These are phyloP conservation scores for Cacatua alba DNA, from an alignment of 2,113 vertebrate species.

Conservation along the genomic window DNA sequence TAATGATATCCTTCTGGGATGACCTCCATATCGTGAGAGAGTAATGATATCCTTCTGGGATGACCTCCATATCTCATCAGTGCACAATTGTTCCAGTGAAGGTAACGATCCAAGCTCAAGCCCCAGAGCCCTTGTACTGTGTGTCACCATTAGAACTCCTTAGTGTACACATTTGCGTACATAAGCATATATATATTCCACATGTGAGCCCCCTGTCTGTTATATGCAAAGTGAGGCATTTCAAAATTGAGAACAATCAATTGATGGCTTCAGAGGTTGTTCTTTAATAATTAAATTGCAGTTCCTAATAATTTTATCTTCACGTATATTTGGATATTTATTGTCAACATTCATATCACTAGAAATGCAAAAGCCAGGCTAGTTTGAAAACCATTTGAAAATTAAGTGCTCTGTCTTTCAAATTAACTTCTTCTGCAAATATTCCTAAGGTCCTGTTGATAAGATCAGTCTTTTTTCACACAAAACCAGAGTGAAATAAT, in stretches of 20 bases:
- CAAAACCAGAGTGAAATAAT: background rate
- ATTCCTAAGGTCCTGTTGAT: background rate
- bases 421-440: background rate
- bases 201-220: background rate
- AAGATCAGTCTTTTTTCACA: background rate
- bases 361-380: background rate
- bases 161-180: no score
- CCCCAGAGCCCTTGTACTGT: background rate
- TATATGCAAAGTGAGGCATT: background rate
- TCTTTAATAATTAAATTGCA: background rate
- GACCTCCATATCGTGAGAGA: background rate
- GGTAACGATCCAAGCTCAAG: background rate
- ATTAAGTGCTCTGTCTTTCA: background rate
- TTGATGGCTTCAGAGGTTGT: background rate
- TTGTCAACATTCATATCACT: background rate
- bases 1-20: background rate
- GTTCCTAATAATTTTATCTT: background rate
- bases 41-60: background rate
- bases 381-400: background rate
- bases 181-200: background rate
- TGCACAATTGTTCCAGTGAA: background rate
- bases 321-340: background rate
- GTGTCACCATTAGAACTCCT: background rate
- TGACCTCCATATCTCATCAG: background rate
- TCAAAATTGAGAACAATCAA: background rate